Conservation (phyloP, 2,113 vertebrate species). For the Scortum barcoo region DNA sequence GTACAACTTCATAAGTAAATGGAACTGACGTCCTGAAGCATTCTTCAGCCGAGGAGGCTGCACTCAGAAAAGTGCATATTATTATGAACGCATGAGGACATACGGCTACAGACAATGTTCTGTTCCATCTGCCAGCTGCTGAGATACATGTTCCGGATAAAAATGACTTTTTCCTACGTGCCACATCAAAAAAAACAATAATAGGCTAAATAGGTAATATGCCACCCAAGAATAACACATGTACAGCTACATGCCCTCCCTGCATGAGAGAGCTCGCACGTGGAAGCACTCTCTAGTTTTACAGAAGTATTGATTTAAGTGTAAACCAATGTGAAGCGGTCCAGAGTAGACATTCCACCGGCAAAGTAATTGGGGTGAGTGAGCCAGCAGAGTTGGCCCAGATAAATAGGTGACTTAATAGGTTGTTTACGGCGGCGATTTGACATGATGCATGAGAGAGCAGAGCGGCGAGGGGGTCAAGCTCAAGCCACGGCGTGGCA, state of each 20-base stretch:
- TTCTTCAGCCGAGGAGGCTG: constrained; percentile 36
- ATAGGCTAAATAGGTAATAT: neutral
- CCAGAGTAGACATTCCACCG: constrained; percentile 71
- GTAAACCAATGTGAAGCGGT: constrained; percentile 70
- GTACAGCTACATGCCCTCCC: neutral
- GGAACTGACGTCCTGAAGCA: constrained; percentile 60
- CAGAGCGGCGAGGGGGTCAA: constrained; percentile 44
- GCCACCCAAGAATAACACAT: constrained; percentile 10
- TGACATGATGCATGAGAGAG: constrained; percentile 82
- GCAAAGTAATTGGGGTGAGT: constrained; percentile 85
- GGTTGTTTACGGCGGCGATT: constrained; percentile 84
- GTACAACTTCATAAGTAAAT: constrained; percentile 79
- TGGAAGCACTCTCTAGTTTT: constrained; percentile 50
- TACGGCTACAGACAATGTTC: neutral
- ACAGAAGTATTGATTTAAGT: constrained; percentile 74
- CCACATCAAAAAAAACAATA: neutral
- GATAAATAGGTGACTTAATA: constrained; percentile 88
- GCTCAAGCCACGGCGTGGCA: neutral
- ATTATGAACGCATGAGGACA: constrained; percentile 16
- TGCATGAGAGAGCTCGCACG: constrained; percentile 26
- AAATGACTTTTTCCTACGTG: neutral
- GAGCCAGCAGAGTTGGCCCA: constrained; percentile 83
- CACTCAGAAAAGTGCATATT: constrained; percentile 39
- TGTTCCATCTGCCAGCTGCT: neutral
- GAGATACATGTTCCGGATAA: neutral